A percentile compares a stretch with the other conserved stretches of the same genome.
These are phyloP conservation scores for Sebastes itinus DNA, from an alignment of 2,797 vertebrate genomes.

Conservation along the genomic window DNA sequence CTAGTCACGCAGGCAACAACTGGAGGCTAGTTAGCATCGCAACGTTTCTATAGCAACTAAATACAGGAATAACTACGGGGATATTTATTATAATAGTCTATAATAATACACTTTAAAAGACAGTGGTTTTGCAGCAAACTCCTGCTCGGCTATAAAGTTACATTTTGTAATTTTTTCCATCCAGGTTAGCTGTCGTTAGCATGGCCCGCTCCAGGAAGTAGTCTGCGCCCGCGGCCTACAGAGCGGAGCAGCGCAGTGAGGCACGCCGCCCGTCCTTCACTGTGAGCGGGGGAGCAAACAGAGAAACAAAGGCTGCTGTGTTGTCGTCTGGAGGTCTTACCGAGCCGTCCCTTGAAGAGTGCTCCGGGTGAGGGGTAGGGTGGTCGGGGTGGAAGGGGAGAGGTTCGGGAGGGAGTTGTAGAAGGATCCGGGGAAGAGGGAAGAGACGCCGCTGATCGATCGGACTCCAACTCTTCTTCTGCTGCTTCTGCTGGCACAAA, in stretches of 20 bases:
- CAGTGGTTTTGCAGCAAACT: background rate
- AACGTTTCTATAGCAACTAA: background rate
- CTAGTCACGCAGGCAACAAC: conserved; percentile 52
- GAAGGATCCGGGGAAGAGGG: conserved; percentile 89
- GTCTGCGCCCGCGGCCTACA: conserved; percentile 78
- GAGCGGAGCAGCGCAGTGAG: conserved; percentile 23
- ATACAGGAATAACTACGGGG: fast-evolving
- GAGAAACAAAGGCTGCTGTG: conserved; percentile 1
- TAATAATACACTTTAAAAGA: fast-evolving
- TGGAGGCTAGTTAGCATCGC: conserved; percentile 38
- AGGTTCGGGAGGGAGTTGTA: conserved; percentile 88
- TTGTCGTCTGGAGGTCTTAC: conserved; percentile 58
- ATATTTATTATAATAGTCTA: no score
- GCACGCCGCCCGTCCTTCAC: conserved; percentile 66
- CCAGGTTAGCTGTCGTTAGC: conserved; percentile 51
- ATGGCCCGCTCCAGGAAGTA: conserved; percentile 56
- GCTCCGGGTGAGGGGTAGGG: conserved; percentile 83
- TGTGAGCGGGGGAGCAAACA: conserved; percentile 6
- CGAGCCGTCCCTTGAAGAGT: conserved; percentile 68
- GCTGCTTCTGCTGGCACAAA: conserved; percentile 77
- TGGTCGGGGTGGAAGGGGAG: conserved; percentile 84
- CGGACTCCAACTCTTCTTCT: conserved; percentile 83
- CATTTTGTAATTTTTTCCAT: conserved; percentile 53
- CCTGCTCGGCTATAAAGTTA: background rate
- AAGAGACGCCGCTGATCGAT: conserved; percentile 81